Evolutionary conservation across 1,140 invertebrate genomes (phyloP), one percentile per base, ranked within the genome.

Genomic region (Myzus persicae): DNA sequence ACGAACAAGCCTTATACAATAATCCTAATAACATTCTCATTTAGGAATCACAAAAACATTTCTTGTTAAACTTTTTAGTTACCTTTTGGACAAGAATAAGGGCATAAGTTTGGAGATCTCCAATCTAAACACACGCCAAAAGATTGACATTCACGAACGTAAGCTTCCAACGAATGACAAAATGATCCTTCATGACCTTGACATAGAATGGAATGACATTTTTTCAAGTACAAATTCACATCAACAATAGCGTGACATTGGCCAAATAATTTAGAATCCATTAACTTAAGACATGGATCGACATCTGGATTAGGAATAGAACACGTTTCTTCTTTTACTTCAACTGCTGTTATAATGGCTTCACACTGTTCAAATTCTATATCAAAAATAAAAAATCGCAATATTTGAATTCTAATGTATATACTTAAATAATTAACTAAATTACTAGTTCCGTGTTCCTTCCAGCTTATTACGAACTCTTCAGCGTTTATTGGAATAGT

Each of bases 211-310:
- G 96, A 96, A 93, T 97, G 96, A 94, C 98, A 98, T 44, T 96
- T 96, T 31, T 96, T 96, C 1, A 97, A 94, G 95, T 96, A 97
- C 0, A 96, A 95, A 31, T 95, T 94, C 2, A 97, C 97, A 94
- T 98, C 96, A 20, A 98, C 96, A 2, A 98, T 95, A 42, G 96
- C 96, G 94, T 97, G 96, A 94, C 98, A 98, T 95, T 97, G 95
- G n/a, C 84, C 93, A 88, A 93, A 93, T 89, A 89, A 40, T 89
- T 67, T 88, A 44, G 51, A 22, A 40, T 88, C 89, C 81, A 87
- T 38, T 24, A 87, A 36, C 9, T 91, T 91, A 9, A 92, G 81
- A 82, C 87, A 82, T 9, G 93, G 67, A n/a, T 90, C 87, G 5
- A 90, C n/a, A 36, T 93, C 89, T 26, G 93, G 93, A 1, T 81